Evolutionary conservation across 2,113 vertebrate species (phyloP).

Genomic region (Bothrops jararaca): DNA sequence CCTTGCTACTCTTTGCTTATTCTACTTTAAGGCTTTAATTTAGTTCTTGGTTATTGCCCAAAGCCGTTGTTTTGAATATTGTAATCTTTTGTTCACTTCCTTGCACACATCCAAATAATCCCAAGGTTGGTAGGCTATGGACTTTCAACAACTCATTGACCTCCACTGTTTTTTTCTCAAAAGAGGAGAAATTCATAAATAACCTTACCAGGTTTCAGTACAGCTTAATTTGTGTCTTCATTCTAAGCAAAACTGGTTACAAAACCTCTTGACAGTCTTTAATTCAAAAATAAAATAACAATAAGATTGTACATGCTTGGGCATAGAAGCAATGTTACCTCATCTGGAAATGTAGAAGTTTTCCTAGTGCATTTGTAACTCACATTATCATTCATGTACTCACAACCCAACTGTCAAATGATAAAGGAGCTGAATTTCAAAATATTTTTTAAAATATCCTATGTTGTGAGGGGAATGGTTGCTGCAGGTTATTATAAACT

Average conservation of each 20-base stretch:
- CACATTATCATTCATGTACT: background rate
- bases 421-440: constrained; percentile 19
- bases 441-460: background rate
- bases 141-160: constrained; percentile 13
- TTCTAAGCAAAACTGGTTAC: constrained; percentile 20
- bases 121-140: background rate
- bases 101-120: constrained; percentile 18
- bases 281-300: constrained; percentile 11
- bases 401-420: constrained; percentile 21
- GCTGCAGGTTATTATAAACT: constrained; percentile 24
- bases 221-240: constrained; percentile 31
- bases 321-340: background rate
- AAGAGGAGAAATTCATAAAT: constrained; percentile 27
- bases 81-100: background rate
- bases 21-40: background rate
- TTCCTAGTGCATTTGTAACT: background rate
- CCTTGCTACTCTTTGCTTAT: background rate
- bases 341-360: background rate
- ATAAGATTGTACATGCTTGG: background rate
- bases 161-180: background rate
- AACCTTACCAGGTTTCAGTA: background rate
- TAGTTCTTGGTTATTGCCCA: background rate
- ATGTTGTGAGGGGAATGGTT: constrained; percentile 38
- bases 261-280: background rate
- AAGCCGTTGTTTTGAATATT: background rate